Base-by-base conservation (phyloP, 2,113 vertebrate species). In the Abramis brama region DNA sequence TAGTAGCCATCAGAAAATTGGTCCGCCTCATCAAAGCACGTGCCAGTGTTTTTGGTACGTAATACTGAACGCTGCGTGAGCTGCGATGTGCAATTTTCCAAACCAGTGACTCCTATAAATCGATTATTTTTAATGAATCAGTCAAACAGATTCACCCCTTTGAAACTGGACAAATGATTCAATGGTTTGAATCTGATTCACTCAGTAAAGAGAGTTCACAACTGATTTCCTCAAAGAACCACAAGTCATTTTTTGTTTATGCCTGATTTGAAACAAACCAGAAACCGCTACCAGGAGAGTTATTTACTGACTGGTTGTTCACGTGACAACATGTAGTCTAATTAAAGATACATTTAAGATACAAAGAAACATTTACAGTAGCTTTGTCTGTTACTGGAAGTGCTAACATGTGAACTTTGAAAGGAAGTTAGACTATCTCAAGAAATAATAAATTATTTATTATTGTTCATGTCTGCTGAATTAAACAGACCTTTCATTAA, bases 381-480 rank as follows among this genome's bases (percentile, higher is more conserved):
- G 2, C 47, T 13, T 76, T 27, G 30, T n/a, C 52, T 59, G 11
- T 21, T 55, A 23, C 12, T 12, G 10, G 36, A 71, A 23, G 9
- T 71, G 36, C 19, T 71, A 71, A 43, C 7, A 6, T 57, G 6
- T 71, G 68, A 39, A 68, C 3, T 68, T 70, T 36, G 8, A 36
- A 68, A 71, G 23, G 33, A 10, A 70, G 8, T 43, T 7, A 43
- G 6, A 43, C 39, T 43, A 43, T 77, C 13, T 27, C 75, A 77
- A 33, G 9, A 33, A 23, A 17, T 52, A 30, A 76, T 21, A 1
- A 17, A 55, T 27, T 0, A 23, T 77, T 33, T 23, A 23, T 59
- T 78, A 33, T 77, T 33, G 50, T 77, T 57, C 19, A 21, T 60
- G 55, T 79, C 77, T 15, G 33, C 13, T 57, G 57, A 79, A 62